Percentiles rank a stretch among this genome's conserved stretches.
Conservation (phyloP, 2,113 vertebrate species). For the Emydura subglobosa region DNA sequence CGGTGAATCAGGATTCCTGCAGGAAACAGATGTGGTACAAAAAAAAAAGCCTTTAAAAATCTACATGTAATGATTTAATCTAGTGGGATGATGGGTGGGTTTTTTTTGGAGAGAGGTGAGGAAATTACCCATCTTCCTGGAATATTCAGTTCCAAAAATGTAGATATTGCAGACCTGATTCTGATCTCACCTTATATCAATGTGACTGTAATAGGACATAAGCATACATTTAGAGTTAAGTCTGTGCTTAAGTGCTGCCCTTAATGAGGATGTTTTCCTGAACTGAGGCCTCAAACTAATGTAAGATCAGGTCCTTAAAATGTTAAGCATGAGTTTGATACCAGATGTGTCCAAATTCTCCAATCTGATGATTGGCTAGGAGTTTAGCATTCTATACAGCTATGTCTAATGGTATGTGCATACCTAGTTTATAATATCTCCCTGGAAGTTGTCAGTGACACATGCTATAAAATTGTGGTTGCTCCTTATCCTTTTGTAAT, state of each 20-base stretch:
- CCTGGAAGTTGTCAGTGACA: constrained; percentile 71
- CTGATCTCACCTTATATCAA: constrained; percentile 29
- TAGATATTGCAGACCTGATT: background rate
- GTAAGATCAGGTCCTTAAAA: constrained; percentile 29
- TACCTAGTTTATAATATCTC: constrained; percentile 61
- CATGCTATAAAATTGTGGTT: constrained; percentile 69
- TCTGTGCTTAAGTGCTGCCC: background rate
- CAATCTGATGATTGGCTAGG: constrained; percentile 40
- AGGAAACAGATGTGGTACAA: constrained; percentile 71
- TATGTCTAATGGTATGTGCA: constrained; percentile 60
- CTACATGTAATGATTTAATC: background rate
- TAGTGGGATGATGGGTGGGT: background rate
- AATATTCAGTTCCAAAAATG: constrained; percentile 55
- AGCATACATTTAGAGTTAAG: constrained; percentile 32
- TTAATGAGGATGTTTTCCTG: constrained; percentile 22
- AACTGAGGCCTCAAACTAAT: background rate
- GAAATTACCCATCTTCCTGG: constrained; percentile 73
- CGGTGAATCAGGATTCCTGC: constrained; percentile 44
- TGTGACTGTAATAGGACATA: constrained; percentile 16
- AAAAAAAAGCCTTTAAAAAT: background rate
- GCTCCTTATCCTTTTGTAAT: constrained; percentile 57
- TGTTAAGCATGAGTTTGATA: constrained; percentile 26
- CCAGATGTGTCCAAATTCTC: constrained; percentile 30
- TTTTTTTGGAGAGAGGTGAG: constrained; percentile 36
- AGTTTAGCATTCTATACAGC: constrained; percentile 34